Evolutionary conservation across 2,797 vertebrate species (phyloP).

Genomic region (Helarctos malayanus): DNA sequence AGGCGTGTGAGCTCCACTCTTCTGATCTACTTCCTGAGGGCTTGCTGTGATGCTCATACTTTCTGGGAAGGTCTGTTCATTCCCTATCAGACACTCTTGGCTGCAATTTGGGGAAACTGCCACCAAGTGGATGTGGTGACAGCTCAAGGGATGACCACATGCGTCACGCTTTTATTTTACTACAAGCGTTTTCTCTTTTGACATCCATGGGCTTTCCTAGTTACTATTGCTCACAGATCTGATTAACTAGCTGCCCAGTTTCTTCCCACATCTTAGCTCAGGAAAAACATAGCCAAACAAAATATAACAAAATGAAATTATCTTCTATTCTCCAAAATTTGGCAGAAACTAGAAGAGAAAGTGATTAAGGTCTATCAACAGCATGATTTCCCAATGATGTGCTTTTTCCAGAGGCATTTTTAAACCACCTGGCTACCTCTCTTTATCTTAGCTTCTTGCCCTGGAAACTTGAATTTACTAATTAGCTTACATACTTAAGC

Average conservation of each 20-base stretch:
- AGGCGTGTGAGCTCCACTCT: background rate
- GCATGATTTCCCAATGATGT: slow-evolving; percentile 57
- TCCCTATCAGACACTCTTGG: background rate
- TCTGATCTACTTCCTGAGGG: background rate
- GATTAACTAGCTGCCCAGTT: background rate
- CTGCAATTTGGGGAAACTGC: background rate
- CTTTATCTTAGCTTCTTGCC: slow-evolving; percentile 65
- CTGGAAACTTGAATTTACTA: slow-evolving; percentile 67
- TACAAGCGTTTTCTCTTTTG: background rate
- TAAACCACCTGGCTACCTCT: slow-evolving; percentile 60
- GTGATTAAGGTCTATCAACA: slow-evolving; percentile 62
- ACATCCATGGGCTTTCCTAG: background rate
- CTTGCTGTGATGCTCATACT: background rate
- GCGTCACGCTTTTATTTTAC: background rate
- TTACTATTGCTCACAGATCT: background rate
- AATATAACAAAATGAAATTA: slow-evolving; percentile 43
- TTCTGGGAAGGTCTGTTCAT: background rate
- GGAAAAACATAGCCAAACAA: slow-evolving; percentile 56
- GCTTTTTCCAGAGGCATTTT: slow-evolving; percentile 69
- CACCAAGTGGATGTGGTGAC: background rate
- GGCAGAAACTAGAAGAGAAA: slow-evolving; percentile 59
- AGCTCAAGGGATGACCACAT: background rate
- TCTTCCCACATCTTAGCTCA: slow-evolving; percentile 5
- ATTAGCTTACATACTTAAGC: slow-evolving; percentile 62
- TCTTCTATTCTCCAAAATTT: slow-evolving; percentile 55